Evolutionary conservation across 2,888 invertebrate genomes (phyloP).

Genomic region (Apamea crenata): DNA sequence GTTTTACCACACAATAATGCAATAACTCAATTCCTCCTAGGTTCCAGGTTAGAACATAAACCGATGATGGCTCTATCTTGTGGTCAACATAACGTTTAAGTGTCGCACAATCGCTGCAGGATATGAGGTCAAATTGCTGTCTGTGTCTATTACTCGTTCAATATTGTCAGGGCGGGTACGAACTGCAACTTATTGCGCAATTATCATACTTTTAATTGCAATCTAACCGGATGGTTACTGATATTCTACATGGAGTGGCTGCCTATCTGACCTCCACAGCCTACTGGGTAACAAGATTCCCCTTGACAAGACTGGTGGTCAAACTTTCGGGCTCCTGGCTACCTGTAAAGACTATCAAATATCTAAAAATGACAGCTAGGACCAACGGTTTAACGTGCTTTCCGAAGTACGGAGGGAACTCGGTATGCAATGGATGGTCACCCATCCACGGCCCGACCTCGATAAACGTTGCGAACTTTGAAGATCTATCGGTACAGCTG

Average conservation of each 20-base stretch:
- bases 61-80: slow-evolving; percentile 37
- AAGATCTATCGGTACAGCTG: not conserved
- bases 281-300: not conserved
- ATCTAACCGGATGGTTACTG: no score
- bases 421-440: not conserved
- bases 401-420: not conserved
- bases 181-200: not conserved
- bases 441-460: no score
- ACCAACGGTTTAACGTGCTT: not conserved
- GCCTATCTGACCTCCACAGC: not conserved
- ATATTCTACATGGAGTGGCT: not conserved
- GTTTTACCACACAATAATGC: slow-evolving; percentile 8
- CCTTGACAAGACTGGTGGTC: not conserved
- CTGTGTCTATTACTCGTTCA: not conserved
- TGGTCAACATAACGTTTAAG: slow-evolving; percentile 36
- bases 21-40: not conserved
- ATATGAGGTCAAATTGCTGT: slow-evolving; percentile 56
- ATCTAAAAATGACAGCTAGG: not conserved
- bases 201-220: not conserved
- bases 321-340: not conserved
- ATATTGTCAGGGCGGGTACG: not conserved
- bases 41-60: slow-evolving; percentile 8
- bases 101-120: slow-evolving; percentile 49
- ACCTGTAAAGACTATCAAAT: not conserved
- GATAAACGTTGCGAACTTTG: no score